phyloP scores from a whole-genome alignment of 1,140 invertebrate genomes.

The Branchinecta lindahli region DNA sequence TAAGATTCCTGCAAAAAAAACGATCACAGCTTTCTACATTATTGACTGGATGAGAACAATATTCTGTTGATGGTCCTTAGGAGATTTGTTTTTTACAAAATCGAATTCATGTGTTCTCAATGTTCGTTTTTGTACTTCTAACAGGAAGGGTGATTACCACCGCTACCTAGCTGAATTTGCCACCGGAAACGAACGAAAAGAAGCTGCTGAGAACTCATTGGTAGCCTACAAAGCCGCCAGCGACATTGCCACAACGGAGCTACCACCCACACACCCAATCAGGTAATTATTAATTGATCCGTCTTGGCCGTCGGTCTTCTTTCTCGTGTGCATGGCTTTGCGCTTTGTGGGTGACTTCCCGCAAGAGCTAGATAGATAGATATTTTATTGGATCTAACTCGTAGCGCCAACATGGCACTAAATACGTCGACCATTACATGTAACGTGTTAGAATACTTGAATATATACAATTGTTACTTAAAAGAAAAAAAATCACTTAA shows the following conservation, averaged over 20 bases:
- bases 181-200: slow-evolving; percentile 82
- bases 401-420: too few relatives aligned
- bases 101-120: too few relatives aligned
- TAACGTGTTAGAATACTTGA: too few relatives aligned
- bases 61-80: too few relatives aligned
- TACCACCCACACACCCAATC: slow-evolving; percentile 93
- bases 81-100: too few relatives aligned
- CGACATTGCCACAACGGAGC: slow-evolving; percentile 87
- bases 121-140: slow-evolving; percentile 15
- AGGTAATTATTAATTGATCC: slow-evolving; percentile 28
- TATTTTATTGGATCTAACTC: background rate
- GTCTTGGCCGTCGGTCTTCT: background rate
- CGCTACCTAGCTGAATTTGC: slow-evolving; percentile 94
- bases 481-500: too few relatives aligned
- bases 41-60: too few relatives aligned
- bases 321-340: slow-evolving; percentile 4
- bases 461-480: too few relatives aligned
- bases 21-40: too few relatives aligned
- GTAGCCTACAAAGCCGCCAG: slow-evolving; percentile 93
- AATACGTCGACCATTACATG: too few relatives aligned
- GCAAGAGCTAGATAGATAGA: background rate
- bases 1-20: too few relatives aligned
- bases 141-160: slow-evolving; percentile 83
- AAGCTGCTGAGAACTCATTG: slow-evolving; percentile 85
- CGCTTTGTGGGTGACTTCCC: slow-evolving; percentile 1